Evolutionary conservation across 2,113 vertebrate genomes (phyloP).

Genomic region (Tragelaphus imberbis): DNA sequence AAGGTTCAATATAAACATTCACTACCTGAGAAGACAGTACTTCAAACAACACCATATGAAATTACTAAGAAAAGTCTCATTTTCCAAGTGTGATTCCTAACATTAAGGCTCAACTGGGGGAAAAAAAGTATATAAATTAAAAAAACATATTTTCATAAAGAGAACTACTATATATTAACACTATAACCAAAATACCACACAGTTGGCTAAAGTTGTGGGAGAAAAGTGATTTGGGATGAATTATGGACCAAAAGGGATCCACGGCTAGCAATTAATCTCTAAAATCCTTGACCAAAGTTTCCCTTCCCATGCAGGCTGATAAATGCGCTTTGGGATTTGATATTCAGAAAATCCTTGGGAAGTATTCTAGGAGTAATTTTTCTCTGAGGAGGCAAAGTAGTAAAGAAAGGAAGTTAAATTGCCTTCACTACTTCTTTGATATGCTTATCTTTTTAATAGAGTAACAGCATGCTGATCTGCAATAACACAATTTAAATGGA

Average conservation of each 20-base stretch:
- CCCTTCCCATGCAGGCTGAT: not conserved
- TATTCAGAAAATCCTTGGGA: slow-evolving; percentile 33
- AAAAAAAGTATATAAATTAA: not conserved
- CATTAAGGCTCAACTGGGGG: not conserved
- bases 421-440: not conserved
- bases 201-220: not conserved
- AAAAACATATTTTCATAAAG: not conserved
- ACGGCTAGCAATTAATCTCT: not conserved
- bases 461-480: not conserved
- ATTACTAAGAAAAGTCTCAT: not conserved
- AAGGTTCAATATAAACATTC: not conserved
- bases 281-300: slow-evolving; percentile 31
- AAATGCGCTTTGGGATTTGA: slow-evolving; percentile 41
- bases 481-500: slow-evolving; percentile 41
- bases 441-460: slow-evolving; percentile 38
- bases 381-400: slow-evolving; percentile 21
- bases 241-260: not conserved
- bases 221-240: not conserved
- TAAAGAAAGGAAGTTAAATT: not conserved
- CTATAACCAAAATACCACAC: not conserved
- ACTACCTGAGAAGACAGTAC: not conserved
- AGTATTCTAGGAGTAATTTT: slow-evolving; percentile 44
- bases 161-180: not conserved
- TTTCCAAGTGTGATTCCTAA: not conserved
- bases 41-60: not conserved